These are phyloP conservation scores for Bradypodion pumilum DNA, from an alignment of 2,797 vertebrate genomes.

Conservation along the genomic window DNA sequence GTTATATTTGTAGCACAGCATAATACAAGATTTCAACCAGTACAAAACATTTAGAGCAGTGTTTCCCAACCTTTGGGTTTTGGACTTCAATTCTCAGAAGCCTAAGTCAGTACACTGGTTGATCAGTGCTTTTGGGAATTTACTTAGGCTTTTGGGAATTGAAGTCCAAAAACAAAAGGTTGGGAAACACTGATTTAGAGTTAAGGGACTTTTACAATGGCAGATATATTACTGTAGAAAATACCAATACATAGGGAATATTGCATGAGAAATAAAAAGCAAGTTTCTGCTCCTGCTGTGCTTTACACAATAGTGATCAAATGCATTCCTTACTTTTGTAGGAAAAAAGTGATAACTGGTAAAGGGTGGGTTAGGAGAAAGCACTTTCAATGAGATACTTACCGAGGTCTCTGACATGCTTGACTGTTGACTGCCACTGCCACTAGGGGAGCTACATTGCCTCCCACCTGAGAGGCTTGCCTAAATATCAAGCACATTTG, in stretches of 20 bases:
- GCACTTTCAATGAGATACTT: conserved; percentile 68
- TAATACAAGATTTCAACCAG: too few relatives aligned
- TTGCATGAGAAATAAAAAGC: not conserved
- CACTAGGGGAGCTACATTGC: conserved; percentile 82
- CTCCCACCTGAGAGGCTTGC: conserved; percentile 86
- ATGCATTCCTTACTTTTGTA: not conserved
- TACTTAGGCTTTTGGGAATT: too few relatives aligned
- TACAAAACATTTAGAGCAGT: not conserved
- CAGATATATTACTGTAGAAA: not conserved
- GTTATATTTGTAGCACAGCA: too few relatives aligned
- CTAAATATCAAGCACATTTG: conserved; percentile 75
- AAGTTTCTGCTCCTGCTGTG: not conserved
- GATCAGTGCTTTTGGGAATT: too few relatives aligned
- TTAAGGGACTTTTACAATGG: not conserved
- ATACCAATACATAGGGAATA: not conserved
- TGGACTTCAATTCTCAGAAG: too few relatives aligned
- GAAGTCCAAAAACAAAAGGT: too few relatives aligned
- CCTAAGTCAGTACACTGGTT: too few relatives aligned
- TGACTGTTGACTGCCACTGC: conserved; percentile 83
- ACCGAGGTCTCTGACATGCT: conserved; percentile 88
- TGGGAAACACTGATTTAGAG: too few relatives aligned
- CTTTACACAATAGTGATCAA: not conserved
- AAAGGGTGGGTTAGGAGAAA: conserved; percentile 14
- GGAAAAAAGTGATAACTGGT: not conserved
- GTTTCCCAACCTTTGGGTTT: too few relatives aligned